Percentiles rank a stretch among this genome's conserved stretches.
These are phyloP conservation scores for Chromobotia macracanthus DNA, from an alignment of 2,797 vertebrate species.

Conservation along the genomic window DNA sequence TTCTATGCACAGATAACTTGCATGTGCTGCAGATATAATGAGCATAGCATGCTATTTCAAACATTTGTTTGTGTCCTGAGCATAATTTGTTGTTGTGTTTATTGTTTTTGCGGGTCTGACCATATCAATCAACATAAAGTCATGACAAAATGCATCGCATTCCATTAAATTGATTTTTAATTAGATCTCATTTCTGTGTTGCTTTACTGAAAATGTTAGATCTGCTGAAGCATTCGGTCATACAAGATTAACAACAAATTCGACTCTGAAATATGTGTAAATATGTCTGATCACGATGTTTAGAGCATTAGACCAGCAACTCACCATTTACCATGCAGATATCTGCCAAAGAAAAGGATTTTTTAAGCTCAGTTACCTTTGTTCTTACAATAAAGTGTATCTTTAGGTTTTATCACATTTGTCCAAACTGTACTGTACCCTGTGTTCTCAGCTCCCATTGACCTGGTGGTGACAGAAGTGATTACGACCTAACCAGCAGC, in stretches of 20 bases:
- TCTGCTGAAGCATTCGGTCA: background rate
- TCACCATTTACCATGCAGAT: conserved; percentile 9
- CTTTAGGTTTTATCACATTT: conserved; percentile 57
- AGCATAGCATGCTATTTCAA: too few species aligned
- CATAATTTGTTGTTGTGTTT: background rate
- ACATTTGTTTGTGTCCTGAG: background rate
- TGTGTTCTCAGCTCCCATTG: conserved; percentile 48
- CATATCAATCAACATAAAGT: background rate
- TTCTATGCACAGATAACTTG: too few species aligned
- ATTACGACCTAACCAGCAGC: conserved; percentile 62
- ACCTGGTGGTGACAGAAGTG: conserved; percentile 50
- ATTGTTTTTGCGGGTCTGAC: background rate
- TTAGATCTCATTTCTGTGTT: conserved; percentile 17
- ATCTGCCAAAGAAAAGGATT: background rate
- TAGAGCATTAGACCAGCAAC: conserved; percentile 6
- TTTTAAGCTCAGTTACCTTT: background rate
- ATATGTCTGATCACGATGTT: conserved; percentile 5
- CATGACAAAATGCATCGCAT: background rate
- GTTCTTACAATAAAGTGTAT: conserved; percentile 13
- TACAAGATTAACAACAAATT: conserved; percentile 1
- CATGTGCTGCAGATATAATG: too few species aligned
- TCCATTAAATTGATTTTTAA: background rate
- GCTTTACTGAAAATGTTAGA: conserved; percentile 11
- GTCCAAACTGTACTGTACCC: conserved; percentile 36
- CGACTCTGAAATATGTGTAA: conserved; percentile 8